Evolutionary conservation across 2,888 invertebrate genomes (phyloP), one percentile per base, ranked within the genome.

Genomic region (Anoncus sp.): DNA sequence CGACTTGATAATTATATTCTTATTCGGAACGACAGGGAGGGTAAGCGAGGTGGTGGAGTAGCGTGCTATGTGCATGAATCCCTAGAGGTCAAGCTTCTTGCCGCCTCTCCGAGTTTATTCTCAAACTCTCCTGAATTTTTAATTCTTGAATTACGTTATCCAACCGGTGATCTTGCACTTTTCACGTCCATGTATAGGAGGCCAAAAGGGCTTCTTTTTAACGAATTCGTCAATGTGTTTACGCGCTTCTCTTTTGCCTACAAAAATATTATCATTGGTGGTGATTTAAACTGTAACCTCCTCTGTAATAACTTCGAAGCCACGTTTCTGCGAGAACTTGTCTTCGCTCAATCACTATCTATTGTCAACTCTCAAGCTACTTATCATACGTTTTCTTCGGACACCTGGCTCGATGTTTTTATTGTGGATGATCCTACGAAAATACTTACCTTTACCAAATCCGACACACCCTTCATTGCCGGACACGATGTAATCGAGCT

Each of bases 21-120:
- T 2, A 55, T 66, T 14, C 40, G 57, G 0, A 73, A 73, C 2
- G 73, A 73, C 12, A 22, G 63, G 9, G 20, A 18, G 1, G 65
- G 72, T 3, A 65, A 63, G 12, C 2, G 24, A 6, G 72, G 55
- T 2, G 53, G 73, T 16, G 73, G 73, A 0, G 53, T 73, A 0
- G 65, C 73, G 1, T 65, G 43, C 5, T 65, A 40, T 18, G 14
- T 72, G 0, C 71, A 60, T 20, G n/a, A 71, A 2, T 63, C 71
- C 7, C 31, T 31, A 5, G 31, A 12, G 6, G 60, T 60, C 0
- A 49, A 31, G 14, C 16, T 49, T 14, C 3, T 65, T 0, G 27
- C 47, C 12, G 2, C 20, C 3, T 65, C 65, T 0, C 49, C 65
- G 3, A 22, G 10, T 10, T 3, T 7, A 16, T 65, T 65, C 6